Base-by-base conservation (phyloP, 2,797 vertebrate genomes). In the Smutsia gigantea region DNA sequence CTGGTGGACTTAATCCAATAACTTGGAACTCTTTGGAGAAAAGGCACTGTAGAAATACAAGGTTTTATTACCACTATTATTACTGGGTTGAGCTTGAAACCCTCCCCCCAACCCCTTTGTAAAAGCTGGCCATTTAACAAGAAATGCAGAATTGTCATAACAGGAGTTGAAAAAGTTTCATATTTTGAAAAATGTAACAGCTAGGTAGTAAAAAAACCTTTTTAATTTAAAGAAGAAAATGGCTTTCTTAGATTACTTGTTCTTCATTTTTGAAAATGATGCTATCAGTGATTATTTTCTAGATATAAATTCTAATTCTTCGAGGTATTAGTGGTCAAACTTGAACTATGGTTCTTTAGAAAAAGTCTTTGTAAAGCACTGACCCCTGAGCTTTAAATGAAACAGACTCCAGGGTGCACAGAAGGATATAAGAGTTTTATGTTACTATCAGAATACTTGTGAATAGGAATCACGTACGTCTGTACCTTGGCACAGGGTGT, bases 1-100 rank as follows among this genome's bases (percentile, higher is more conserved):
- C 69, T 85, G 77, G 92, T 87, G 25, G 88, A 87, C 34, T 77
- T 84, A 92, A 90, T 97, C 94, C 97, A 97, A 92, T 96, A 92
- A 95, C 91, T 77, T 78, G 71, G 77, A 97, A 37, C 53, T 93
- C 96, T 83, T 97, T 90, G 89, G 93, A 97, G 95, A 93, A 96
- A 97, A 96, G 78, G 81, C 7, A 0, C 75, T 91, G 25, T 59
- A 94, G 94, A 97, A 97, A 94, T 31, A 74, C 79, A 95, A 85
- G 72, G 90, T 93, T 77, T 97, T 95, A 92, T 96, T 96, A 96
- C 86, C 75, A 71, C 39, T 51, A 19, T 94, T 87, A 96, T 84
- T 95, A 79, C 85, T 55, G 23, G 55, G 86, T 57, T 55, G 77
- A 90, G 46, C 89, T 90, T 57, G 81, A 93, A 92, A 93, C 61